Evolutionary conservation across 1,140 invertebrate genomes (phyloP), one percentile per base, ranked within the genome.

Genomic region (Eulimnadia texana): DNA sequence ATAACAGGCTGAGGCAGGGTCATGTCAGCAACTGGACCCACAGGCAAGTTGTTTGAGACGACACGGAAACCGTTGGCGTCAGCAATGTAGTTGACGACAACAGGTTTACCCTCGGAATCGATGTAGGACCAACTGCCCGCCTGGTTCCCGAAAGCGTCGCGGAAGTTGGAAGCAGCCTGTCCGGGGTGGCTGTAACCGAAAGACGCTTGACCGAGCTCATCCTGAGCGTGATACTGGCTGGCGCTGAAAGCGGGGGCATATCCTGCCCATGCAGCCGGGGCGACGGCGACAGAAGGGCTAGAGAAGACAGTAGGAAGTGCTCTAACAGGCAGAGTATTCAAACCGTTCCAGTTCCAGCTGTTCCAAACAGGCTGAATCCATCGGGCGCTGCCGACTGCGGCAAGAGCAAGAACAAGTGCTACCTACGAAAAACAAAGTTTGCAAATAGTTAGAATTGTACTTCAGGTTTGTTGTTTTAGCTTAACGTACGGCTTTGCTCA

Each of bases 61-160:
- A 67, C 61, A 16, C 66, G 64, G 65, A 65, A 67, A 19, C 63
- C 63, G 33, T 58, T 51, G 47, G 64, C 61, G 42, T 58, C 72
- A 23, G 73, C 72, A 47, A 72, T 67, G 66, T 73, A 72, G 50
- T 72, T 68, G 56, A 73, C 71, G 20, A 63, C 50, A 49, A 71
- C 66, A 56, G 68, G 59, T 25, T 71, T 66, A 19, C 71, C 73
- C 28, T 70, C 67, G 10, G 71, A 65, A 63, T 70, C 69, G 16
- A 70, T 67, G 67, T 75, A 76, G 53, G 69, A 68, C 61, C 73
- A 76, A 25, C 67, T 64, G 60, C 74, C 74, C 6, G 65, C 62
- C 3, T 73, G 73, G 50, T 68, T 69, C 13, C 73, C 73, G 33
- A 65, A 65, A 52, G 66, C 66, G 59, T 64, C 68, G 19, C 71